Base-by-base conservation (phyloP, 2,888 invertebrate species). In the Malacosoma neustria region DNA sequence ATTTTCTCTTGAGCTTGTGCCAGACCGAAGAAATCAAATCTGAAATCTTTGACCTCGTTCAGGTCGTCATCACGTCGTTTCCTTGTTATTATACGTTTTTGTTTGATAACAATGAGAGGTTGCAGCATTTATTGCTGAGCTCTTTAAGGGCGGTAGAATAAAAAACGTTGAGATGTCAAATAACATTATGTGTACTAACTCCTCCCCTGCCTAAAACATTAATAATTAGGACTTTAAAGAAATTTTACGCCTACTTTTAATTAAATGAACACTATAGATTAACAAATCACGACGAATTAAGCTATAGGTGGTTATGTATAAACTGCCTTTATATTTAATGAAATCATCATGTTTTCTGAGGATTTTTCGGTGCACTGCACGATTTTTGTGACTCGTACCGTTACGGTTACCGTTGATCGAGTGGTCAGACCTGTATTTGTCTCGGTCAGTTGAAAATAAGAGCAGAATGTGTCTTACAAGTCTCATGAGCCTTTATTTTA, bases 341-440 rank as follows among this genome's bases (percentile, higher is more conserved):
- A n/a, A n/a, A n/a, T n/a, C n/a, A n/a, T n/a, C n/a, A n/a, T 40
- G 43, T 60, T 65, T 68, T 61, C 57, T 49, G 62, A 51, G 48
- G 62, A 65, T 59, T 65, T 68, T 71, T 69, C 68, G 64, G 55
- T 54, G 56, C 59, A 57, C 49, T 72, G 72, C 72, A 72, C 75
- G 77, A 80, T 66, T 79, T 82, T 81, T 69, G 64, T 69, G 55
- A 54, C 55, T 62, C 50, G 59, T 65, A 76, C 82, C 81, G 82
- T 84, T 82, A 82, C 61, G 53, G 69, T 72, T 80, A 81, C 82
- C 81, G 82, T 84, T 84, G 68, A 61, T 61, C 69, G 61, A 74
- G 72, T 80, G 67, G 79, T 75, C 74, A 64, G 74, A 82, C 82
- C 71, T 72, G 80, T 80, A 81, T 80, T 76, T 65, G 65, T 69